Conservation (phyloP, 2,113 vertebrate species). For the Cephalopterus ornatus region DNA sequence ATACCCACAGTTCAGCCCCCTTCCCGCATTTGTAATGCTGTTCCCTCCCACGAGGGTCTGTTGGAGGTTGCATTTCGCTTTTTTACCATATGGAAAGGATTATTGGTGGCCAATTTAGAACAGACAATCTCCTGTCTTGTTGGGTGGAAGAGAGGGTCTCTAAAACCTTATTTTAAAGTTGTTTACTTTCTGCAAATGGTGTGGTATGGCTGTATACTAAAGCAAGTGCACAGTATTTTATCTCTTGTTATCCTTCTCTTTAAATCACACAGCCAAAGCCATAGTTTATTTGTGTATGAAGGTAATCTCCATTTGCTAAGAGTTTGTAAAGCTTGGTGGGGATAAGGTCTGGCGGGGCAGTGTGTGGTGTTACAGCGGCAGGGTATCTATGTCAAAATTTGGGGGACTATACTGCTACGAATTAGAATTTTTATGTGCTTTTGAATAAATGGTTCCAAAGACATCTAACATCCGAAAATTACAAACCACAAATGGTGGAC, state of each 20-base stretch:
- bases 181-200: neutral
- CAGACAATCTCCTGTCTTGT: neutral
- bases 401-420: neutral
- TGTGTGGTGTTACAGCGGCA: neutral
- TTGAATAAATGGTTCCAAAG: neutral
- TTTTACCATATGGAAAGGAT: slow-evolving; percentile 4
- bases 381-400: neutral
- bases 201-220: neutral
- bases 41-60: neutral
- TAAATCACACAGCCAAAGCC: neutral
- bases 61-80: neutral
- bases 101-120: neutral
- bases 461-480: neutral
- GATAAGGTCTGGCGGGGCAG: neutral
- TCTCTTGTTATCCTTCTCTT: neutral
- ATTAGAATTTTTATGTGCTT: neutral
- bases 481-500: neutral
- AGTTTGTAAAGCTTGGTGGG: neutral
- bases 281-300: neutral
- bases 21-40: neutral
- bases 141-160: neutral
- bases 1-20: neutral
- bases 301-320: neutral
- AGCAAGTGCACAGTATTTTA: neutral
- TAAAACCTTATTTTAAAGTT: neutral